A percentile compares a stretch with the other conserved stretches of the same genome.
These are phyloP conservation scores for Labrus mixtus DNA, from an alignment of 2,113 vertebrate species.

Conservation along the genomic window DNA sequence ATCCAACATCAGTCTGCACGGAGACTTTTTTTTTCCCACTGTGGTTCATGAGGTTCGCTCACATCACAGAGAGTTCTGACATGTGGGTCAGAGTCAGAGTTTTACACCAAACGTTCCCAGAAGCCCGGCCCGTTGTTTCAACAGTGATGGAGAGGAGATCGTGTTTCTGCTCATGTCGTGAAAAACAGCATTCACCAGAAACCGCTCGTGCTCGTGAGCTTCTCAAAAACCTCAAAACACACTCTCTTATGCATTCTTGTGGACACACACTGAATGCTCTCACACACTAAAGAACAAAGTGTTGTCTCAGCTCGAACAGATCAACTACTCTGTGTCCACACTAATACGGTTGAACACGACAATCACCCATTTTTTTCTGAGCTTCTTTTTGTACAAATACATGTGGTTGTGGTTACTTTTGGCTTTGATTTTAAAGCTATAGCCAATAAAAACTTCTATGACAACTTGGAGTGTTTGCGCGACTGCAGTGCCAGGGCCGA, in stretches of 20 bases:
- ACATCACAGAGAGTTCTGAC: constrained; percentile 55
- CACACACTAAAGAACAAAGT: constrained; percentile 42
- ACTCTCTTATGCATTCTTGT: constrained; percentile 36
- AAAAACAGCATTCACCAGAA: constrained; percentile 30
- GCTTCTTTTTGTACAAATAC: no score
- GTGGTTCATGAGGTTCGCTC: constrained; percentile 55
- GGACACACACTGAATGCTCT: constrained; percentile 23
- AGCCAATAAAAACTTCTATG: no score
- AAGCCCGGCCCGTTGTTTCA: constrained; percentile 51
- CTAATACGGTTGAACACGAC: neutral
- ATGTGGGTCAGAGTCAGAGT: constrained; percentile 51
- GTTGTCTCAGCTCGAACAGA: constrained; percentile 43
- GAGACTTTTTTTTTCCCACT: constrained; percentile 17
- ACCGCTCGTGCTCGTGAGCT: neutral
- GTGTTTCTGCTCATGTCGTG: constrained; percentile 35
- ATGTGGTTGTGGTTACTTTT: no score
- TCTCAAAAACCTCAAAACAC: constrained; percentile 33
- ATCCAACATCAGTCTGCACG: constrained; percentile 37
- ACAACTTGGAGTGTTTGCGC: no score
- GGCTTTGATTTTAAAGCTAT: no score
- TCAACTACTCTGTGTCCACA: constrained; percentile 17
- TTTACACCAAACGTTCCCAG: constrained; percentile 44
- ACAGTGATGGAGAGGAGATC: constrained; percentile 36
- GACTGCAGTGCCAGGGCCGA: no score
- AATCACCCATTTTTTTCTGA: neutral